Evolutionary conservation across 2,113 vertebrate genomes (phyloP), one percentile per base, ranked within the genome.

Genomic region (Megaleporinus macrocephalus): DNA sequence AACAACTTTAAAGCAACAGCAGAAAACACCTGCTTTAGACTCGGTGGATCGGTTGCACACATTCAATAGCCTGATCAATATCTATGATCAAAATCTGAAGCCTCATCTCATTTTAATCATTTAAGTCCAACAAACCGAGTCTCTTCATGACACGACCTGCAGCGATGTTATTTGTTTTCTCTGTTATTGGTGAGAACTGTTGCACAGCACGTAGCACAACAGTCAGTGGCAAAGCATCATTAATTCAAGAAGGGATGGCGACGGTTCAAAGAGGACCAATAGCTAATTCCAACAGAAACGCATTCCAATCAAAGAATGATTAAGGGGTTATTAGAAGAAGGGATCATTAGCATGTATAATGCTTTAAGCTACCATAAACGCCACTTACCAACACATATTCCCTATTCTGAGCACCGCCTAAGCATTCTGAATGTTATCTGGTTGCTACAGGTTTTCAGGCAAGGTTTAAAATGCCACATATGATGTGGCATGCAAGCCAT

Each of bases 141-240:
- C 55, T 30, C 33, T 59, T 24, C 27, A n/a, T 68, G 53, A 68
- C 22, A n/a, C 57, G 53, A 68, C 26, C 74, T 26, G 59, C n/a
- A 76, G 75, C 18, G 30, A 53, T 59, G 63, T 65, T 81, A 82
- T 61, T 20, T 29, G 33, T 70, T 82, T 55, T 61, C 26, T 55
- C 26, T 55, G 75, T 66, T 55, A 29, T 36, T 29, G 53, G 49
- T 20, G 55, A 47, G 27, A 27, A 65, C 53, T 71, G 51, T n/a
- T 70, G 29, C 55, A 66, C 44, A 73, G 53, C 44, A 65, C 29
- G 18, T 22, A 65, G 61, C 72, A 80, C 62, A 82, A 57, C 63
- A 61, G 29, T 81, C 68, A 44, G 51, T 44, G 30, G 26, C 27
- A 53, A 51, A 80, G 29, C 47, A 30, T 80, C 71, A 80, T 84